These are phyloP conservation scores for Cheilosia impressa DNA, from an alignment of 2,888 invertebrate species.

Conservation along the genomic window DNA sequence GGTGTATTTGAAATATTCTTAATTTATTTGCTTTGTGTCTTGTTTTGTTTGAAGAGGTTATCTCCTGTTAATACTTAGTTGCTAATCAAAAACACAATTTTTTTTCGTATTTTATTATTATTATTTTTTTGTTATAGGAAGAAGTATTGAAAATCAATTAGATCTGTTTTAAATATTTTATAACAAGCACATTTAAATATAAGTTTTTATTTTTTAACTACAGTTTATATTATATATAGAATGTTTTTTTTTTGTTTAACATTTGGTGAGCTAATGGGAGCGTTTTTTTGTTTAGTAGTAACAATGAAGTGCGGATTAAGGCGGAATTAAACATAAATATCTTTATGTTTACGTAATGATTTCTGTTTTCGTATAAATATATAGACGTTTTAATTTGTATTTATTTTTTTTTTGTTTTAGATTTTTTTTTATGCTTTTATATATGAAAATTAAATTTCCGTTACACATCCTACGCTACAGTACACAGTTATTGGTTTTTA, in stretches of 20 bases:
- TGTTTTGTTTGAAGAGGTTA: constrained; percentile 2
- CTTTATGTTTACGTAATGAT: constrained; percentile 29
- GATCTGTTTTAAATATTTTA: constrained; percentile 48
- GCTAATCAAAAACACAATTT: constrained; percentile 37
- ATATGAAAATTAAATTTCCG: constrained; percentile 39
- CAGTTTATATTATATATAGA: constrained; percentile 49
- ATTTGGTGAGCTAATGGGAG: constrained; percentile 56
- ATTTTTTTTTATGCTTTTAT: constrained; percentile 2
- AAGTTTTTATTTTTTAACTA: constrained; percentile 47
- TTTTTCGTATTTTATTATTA: neutral
- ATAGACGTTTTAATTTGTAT: constrained; percentile 23
- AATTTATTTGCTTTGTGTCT: constrained; percentile 31
- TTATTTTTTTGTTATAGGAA: constrained; percentile 41
- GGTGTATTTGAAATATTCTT: constrained; percentile 7
- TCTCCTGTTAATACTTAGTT: constrained; percentile 44
- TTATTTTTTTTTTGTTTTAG: constrained; percentile 17
- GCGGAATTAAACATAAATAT: constrained; percentile 57
- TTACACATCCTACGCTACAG: constrained; percentile 41
- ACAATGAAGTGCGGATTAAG: constrained; percentile 63
- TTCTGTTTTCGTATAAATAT: constrained; percentile 62
- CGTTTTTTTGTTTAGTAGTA: constrained; percentile 46
- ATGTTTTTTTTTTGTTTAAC: constrained; percentile 41
- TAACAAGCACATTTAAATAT: constrained; percentile 68
- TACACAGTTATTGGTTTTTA: constrained; percentile 35
- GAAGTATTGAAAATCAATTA: constrained; percentile 64